phyloP scores from a whole-genome alignment of 2,113 vertebrate species.

The Etheostoma spectabile region DNA sequence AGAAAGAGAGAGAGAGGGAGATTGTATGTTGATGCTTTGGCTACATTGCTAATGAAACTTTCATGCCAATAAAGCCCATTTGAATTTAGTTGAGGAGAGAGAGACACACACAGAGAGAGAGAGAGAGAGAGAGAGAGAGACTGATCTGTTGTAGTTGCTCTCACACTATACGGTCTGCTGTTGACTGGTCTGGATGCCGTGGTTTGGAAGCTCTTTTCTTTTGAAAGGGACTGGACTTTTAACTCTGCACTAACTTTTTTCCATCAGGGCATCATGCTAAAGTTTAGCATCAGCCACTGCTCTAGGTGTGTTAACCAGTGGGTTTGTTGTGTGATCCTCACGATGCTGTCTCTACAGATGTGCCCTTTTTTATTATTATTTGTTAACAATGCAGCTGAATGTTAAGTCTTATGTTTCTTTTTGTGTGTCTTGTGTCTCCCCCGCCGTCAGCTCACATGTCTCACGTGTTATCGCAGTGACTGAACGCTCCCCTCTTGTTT shows the following conservation, averaged over 20 bases:
- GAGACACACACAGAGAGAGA: background rate
- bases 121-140: background rate
- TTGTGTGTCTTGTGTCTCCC: background rate
- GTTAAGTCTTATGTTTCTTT: background rate
- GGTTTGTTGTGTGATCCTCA: background rate
- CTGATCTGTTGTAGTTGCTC: slow-evolving; percentile 6
- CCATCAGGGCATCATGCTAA: slow-evolving; percentile 23
- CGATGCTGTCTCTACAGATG: background rate
- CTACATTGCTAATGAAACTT: too few relatives aligned
- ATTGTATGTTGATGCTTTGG: too few relatives aligned
- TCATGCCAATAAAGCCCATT: too few relatives aligned
- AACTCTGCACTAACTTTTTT: background rate
- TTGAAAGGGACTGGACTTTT: background rate
- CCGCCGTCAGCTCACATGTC: background rate
- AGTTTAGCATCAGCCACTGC: slow-evolving; percentile 30
- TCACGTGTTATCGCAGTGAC: background rate
- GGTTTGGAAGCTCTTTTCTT: background rate
- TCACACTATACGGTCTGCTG: background rate
- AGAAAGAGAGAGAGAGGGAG: too few relatives aligned
- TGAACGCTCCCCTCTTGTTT: background rate
- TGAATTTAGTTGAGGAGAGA: too few relatives aligned
- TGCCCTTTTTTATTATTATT: background rate
- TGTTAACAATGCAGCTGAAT: background rate
- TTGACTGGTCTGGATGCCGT: background rate
- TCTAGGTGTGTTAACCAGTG: slow-evolving; percentile 28